Evolutionary conservation across 2,113 vertebrate genomes (phyloP).

Genomic region (Anolis carolinensis): DNA sequence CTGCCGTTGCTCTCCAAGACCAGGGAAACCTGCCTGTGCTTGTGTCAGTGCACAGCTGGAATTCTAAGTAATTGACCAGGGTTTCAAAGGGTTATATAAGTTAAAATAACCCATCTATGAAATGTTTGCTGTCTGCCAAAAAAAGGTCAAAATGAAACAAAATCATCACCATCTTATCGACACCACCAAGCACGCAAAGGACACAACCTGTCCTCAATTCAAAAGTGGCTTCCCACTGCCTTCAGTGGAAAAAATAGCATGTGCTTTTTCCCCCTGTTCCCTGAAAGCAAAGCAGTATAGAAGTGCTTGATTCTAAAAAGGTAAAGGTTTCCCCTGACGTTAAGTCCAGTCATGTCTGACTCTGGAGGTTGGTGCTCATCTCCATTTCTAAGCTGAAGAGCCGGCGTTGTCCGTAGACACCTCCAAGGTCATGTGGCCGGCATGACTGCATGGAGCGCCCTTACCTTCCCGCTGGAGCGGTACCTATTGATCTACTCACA

Average conservation of each 20-base stretch:
- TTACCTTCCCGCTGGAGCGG: no score
- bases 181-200: neutral
- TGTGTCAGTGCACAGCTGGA: neutral
- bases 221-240: neutral
- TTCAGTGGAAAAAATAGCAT: neutral
- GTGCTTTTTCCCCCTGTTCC: neutral
- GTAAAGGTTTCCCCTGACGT: no score
- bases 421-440: no score
- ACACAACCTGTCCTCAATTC: neutral
- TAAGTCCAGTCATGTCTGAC: no score
- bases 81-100: neutral
- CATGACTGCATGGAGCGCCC: no score
- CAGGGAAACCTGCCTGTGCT: neutral
- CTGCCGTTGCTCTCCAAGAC: no score
- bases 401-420: no score
- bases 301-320: no score
- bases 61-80: neutral
- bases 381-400: no score
- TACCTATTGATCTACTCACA: no score
- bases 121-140: neutral
- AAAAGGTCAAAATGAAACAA: neutral
- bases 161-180: no score
- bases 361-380: no score
- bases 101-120: neutral
- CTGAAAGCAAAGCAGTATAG: neutral